Evolutionary conservation across 2,113 vertebrate species (phyloP), one percentile per base, ranked within the genome.

Genomic region (Hymenochirus boettgeri): DNA sequence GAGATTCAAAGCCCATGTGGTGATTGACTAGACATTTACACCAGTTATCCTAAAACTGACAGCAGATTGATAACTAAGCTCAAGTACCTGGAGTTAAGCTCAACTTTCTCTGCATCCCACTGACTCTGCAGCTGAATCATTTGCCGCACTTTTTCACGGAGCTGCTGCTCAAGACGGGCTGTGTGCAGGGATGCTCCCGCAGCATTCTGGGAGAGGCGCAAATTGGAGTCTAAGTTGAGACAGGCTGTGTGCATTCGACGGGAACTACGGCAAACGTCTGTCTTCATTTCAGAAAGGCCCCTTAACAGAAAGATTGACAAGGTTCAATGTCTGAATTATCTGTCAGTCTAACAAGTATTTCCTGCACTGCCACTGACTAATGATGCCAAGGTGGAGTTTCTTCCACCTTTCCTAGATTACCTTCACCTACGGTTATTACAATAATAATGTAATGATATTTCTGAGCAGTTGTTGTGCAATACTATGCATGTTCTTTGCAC

Each of bases 81-180:
- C 7, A 42, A 65, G 23, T 69, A 93, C 93, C 90, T 92, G 69
- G 88, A 86, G 72, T 85, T 89, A n/a, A 93, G 86, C 1, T 77
- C 81, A 1, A 79, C 83, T 75, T 88, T 92, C 72, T 94, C 90
- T 0, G 79, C 65, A 2, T 89, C 88, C 80, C 89, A 90, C 63
- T 18, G 61, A 3, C 80, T 76, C 81, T 90, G 93, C 9, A 89
- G 73, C 60, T 89, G 84, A 71, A 88, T 86, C 77, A 75, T 78
- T 64, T 92, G 91, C 45, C 17, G 80, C 17, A 87, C 79, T 71
- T 84, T 88, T 25, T 83, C 85, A 50, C 65, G 84, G 17, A 92
- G 81, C 75, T 85, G 85, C 48, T 62, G 80, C 69, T 89, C 83
- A 61, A 88, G 71, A 1, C 33, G 66, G 1, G 80, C 79, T 35